Evolutionary conservation across 2,888 invertebrate genomes (phyloP).

Genomic region (Ctenicera cuprea): DNA sequence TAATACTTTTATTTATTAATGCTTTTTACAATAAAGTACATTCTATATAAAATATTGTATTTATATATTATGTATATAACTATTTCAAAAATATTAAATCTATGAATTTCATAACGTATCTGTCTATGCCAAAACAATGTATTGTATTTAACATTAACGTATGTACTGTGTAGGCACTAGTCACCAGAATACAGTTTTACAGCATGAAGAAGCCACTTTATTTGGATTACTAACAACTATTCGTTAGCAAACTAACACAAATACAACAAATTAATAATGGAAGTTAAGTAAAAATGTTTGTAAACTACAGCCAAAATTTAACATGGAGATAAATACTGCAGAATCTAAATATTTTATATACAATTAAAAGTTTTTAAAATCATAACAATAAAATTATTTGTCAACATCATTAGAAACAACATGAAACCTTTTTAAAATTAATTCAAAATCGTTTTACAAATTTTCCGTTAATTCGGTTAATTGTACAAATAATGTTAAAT

Average conservation of each 20-base stretch:
- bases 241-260: conserved; percentile 10
- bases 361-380: conserved; percentile 16
- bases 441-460: not conserved
- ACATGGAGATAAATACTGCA: conserved; percentile 19
- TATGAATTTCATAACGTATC: conserved; percentile 25
- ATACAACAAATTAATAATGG: conserved; percentile 2
- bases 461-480: conserved; percentile 20
- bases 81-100: conserved; percentile 50
- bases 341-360: conserved; percentile 7
- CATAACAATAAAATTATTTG: conserved; percentile 26
- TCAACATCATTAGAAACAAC: conserved; percentile 11
- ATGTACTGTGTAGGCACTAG: conserved; percentile 35
- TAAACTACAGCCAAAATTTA: not conserved
- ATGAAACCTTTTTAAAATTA: not conserved
- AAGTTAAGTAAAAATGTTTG: not conserved
- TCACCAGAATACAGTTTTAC: conserved; percentile 23
- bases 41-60: conserved; percentile 47
- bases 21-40: conserved; percentile 35
- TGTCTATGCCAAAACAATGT: conserved; percentile 21
- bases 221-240: conserved; percentile 1
- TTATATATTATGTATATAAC: conserved; percentile 40
- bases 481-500: conserved; percentile 2
- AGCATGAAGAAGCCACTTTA: conserved; percentile 21
- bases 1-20: conserved; percentile 33
- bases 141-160: conserved; percentile 31